Evolutionary conservation across 2,113 vertebrate species (phyloP).

Genomic region (Speoplatyrhinus poulsoni): DNA sequence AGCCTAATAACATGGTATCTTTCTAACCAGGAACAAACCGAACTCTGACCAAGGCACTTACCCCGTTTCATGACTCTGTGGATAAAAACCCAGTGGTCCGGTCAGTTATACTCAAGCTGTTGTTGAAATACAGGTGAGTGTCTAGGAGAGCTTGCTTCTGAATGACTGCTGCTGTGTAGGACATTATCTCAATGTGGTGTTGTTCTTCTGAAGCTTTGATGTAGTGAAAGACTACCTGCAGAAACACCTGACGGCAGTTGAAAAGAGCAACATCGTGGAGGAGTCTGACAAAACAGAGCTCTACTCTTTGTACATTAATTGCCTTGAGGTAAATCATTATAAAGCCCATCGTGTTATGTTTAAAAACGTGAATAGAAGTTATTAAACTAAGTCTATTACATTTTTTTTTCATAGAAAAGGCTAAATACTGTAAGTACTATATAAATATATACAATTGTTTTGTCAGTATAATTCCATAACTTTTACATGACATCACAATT

Average conservation of each 20-base stretch:
- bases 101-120: slow-evolving; percentile 89
- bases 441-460: too few species aligned
- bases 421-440: too few species aligned
- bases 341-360: not conserved
- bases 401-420: too few species aligned
- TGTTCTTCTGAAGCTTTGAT: slow-evolving; percentile 77
- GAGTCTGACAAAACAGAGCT: slow-evolving; percentile 84
- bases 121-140: slow-evolving; percentile 91
- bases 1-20: not conserved
- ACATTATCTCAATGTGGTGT: not conserved
- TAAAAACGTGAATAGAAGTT: too few species aligned
- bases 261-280: slow-evolving; percentile 74
- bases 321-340: slow-evolving; percentile 81
- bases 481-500: too few species aligned
- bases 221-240: slow-evolving; percentile 84
- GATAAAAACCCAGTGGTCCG: slow-evolving; percentile 91
- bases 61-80: slow-evolving; percentile 88
- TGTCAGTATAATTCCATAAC: too few species aligned
- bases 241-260: slow-evolving; percentile 78
- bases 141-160: not conserved
- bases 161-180: not conserved
- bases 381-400: too few species aligned
- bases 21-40: slow-evolving; percentile 45
- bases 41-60: slow-evolving; percentile 84
- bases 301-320: slow-evolving; percentile 87